Evolutionary conservation across 2,888 invertebrate genomes (phyloP).

Genomic region (Loripinus fragilis): DNA sequence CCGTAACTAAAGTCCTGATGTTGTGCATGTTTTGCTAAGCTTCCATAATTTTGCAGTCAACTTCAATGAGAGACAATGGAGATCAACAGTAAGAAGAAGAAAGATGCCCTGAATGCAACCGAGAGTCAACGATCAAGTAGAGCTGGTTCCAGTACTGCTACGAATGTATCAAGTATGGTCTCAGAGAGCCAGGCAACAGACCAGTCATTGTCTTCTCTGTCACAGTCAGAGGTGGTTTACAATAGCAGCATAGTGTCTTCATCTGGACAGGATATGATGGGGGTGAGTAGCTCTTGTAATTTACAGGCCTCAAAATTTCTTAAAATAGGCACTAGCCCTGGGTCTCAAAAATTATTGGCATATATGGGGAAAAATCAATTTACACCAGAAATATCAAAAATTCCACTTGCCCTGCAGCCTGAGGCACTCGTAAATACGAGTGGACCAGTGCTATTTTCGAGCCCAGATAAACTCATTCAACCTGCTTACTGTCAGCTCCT

Average conservation of each 20-base stretch:
- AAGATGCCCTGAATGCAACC: conserved; percentile 21
- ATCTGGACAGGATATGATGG: not conserved
- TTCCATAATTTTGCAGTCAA: not conserved
- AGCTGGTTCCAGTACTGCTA: conserved; percentile 26
- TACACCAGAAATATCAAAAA: no score
- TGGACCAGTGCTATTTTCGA: no score
- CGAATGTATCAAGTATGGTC: conserved; percentile 11
- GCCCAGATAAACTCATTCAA: no score
- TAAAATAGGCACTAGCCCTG: no score
- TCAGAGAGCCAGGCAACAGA: conserved; percentile 1
- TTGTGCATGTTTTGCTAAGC: no score
- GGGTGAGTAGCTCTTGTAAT: not conserved
- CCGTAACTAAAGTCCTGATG: no score
- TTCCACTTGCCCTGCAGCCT: no score
- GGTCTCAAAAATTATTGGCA: no score
- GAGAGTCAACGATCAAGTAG: conserved; percentile 37
- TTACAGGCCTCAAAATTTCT: no score
- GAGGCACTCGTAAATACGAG: no score
- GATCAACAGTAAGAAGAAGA: conserved; percentile 34
- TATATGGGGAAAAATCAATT: no score
- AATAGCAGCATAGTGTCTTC: conserved; percentile 11
- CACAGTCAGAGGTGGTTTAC: not conserved
- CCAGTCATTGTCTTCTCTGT: not conserved
- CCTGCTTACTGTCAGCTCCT: no score
- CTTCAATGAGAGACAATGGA: conserved; percentile 23